phyloP scores from a whole-genome alignment of 2,797 vertebrate species.

The Astyanax mexicanus region DNA sequence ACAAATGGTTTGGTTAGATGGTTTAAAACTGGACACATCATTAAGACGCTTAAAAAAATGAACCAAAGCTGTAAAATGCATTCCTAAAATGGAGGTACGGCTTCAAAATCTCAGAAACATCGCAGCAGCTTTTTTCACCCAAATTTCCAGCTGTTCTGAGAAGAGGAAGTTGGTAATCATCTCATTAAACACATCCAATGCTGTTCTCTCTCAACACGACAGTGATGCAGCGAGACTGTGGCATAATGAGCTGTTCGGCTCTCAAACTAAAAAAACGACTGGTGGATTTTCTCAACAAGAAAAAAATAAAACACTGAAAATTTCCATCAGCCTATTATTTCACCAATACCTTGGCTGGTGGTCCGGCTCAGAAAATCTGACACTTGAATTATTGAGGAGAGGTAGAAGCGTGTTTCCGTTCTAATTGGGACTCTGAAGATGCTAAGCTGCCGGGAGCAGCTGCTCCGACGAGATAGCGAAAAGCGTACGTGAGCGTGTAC shows the following conservation, averaged over 20 bases:
- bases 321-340: constrained; percentile 33
- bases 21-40: background rate
- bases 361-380: constrained; percentile 33
- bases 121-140: background rate
- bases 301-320: constrained; percentile 32
- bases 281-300: constrained; percentile 12
- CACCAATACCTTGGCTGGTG: constrained; percentile 29
- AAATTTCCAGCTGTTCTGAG: constrained; percentile 1
- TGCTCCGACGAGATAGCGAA: constrained; percentile 24
- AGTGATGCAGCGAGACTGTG: constrained; percentile 30
- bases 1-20: no score
- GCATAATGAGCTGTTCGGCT: constrained; percentile 45
- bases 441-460: constrained; percentile 40
- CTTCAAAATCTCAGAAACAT: background rate
- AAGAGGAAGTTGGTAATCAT: constrained; percentile 37
- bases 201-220: constrained; percentile 37
- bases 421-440: constrained; percentile 25
- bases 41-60: constrained; percentile 2
- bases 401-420: background rate
- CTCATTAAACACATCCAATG: constrained; percentile 40
- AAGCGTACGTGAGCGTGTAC: background rate
- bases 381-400: constrained; percentile 31
- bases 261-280: constrained; percentile 25
- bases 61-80: background rate
- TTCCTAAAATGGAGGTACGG: background rate